phyloP scores from a whole-genome alignment of 2,113 vertebrate species.

The Melanerpes aurifrons region DNA sequence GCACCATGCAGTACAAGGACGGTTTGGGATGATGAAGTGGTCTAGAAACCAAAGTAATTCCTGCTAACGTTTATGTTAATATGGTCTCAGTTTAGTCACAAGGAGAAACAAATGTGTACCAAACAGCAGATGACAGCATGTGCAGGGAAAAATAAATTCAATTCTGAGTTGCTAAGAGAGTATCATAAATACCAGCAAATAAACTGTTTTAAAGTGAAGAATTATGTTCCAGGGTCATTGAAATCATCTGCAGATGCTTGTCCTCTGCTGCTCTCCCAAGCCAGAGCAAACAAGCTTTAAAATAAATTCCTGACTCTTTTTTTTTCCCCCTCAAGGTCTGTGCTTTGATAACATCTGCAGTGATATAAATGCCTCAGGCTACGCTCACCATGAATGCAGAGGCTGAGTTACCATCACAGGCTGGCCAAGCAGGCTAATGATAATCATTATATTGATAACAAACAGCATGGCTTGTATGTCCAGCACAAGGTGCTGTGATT shows the following conservation, averaged over 20 bases:
- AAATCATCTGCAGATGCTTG: conserved; percentile 21
- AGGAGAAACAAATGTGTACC: neutral
- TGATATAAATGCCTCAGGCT: neutral
- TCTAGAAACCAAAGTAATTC: neutral
- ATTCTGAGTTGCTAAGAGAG: conserved; percentile 13
- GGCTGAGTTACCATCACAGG: neutral
- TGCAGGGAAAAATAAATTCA: neutral
- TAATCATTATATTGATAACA: neutral
- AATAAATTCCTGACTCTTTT: conserved; percentile 18
- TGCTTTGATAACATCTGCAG: conserved; percentile 52
- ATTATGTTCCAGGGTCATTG: conserved; percentile 12
- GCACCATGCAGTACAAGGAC: rapidly evolving
- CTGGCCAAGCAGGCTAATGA: neutral
- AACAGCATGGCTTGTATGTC: neutral
- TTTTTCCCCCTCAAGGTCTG: neutral
- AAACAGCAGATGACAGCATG: conserved; percentile 25
- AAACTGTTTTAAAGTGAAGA: neutral
- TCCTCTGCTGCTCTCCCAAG: conserved; percentile 10
- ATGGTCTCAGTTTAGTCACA: conserved; percentile 29
- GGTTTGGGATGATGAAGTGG: neutral
- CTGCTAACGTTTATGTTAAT: conserved; percentile 12
- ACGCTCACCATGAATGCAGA: neutral
- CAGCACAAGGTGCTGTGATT: neutral
- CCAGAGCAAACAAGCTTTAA: conserved; percentile 11
- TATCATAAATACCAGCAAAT: conserved; percentile 32